These are phyloP conservation scores for Solen grandis DNA, from an alignment of 1,140 invertebrate species.

Conservation along the genomic window DNA sequence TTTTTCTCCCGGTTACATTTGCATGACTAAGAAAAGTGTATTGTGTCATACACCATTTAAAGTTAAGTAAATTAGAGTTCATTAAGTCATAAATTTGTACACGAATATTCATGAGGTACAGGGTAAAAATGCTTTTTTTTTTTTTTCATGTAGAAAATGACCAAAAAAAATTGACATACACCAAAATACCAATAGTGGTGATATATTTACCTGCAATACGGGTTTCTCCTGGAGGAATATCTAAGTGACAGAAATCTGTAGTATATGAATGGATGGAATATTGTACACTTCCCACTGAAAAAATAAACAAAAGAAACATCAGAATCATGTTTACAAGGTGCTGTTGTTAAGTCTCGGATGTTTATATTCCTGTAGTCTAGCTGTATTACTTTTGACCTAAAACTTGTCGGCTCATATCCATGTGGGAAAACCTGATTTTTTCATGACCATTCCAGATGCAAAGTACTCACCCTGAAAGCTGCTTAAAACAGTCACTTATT, in stretches of 20 bases:
- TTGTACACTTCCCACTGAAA: constrained; percentile 90
- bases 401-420: not conserved
- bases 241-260: constrained; percentile 95
- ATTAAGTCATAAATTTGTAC: no score
- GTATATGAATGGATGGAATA: constrained; percentile 95
- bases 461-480: no score
- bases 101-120: no score
- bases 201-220: constrained; percentile 91
- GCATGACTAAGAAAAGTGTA: no score
- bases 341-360: not conserved
- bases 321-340: not conserved
- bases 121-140: no score
- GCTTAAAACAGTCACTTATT: no score
- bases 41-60: no score
- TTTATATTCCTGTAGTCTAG: not conserved
- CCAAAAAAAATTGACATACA: no score
- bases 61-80: no score
- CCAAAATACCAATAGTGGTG: no score
- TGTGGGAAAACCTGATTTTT: not conserved
- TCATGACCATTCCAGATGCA: not conserved
- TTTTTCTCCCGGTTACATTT: no score
- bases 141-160: no score
- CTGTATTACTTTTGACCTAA: not conserved
- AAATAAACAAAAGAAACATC: constrained; percentile 64
- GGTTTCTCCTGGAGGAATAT: constrained; percentile 95